phyloP scores from a whole-genome alignment of 2,797 vertebrate species.

The Clamator glandarius region DNA sequence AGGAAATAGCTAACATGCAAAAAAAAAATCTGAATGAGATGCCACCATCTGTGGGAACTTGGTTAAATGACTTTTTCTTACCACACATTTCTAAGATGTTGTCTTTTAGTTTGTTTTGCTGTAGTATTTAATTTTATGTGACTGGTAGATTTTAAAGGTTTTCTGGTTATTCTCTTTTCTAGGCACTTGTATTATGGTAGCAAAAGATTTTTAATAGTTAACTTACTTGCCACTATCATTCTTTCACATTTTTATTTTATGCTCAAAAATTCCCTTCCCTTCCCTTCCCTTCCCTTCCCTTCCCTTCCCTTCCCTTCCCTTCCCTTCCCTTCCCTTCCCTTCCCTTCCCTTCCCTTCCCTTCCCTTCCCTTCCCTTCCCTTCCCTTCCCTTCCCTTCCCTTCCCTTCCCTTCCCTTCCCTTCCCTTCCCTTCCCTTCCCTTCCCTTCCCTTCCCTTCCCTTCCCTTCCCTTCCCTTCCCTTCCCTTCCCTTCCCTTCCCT shows the following conservation, averaged over 20 bases:
- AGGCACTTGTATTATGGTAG: accelerated
- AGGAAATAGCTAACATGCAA: not conserved
- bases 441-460: not conserved
- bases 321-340: not conserved
- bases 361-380: not conserved
- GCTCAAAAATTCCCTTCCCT: not conserved
- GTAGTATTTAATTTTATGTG: not conserved
- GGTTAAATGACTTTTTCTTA: not conserved
- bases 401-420: not conserved
- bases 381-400: no score
- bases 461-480: no score
- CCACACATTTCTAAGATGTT: accelerated
- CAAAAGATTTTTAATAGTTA: not conserved
- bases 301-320: no score
- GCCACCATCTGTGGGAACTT: accelerated
- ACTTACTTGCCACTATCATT: not conserved
- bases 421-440: no score
- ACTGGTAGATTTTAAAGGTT: not conserved
- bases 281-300: no score
- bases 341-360: no score
- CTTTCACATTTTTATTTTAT: not conserved
- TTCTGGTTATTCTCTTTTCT: not conserved
- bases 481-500: not conserved
- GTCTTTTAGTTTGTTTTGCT: not conserved
- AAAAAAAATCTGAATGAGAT: not conserved